Conservation (phyloP, 2,888 invertebrate genomes). For the Brachynemurus nebulosus region DNA sequence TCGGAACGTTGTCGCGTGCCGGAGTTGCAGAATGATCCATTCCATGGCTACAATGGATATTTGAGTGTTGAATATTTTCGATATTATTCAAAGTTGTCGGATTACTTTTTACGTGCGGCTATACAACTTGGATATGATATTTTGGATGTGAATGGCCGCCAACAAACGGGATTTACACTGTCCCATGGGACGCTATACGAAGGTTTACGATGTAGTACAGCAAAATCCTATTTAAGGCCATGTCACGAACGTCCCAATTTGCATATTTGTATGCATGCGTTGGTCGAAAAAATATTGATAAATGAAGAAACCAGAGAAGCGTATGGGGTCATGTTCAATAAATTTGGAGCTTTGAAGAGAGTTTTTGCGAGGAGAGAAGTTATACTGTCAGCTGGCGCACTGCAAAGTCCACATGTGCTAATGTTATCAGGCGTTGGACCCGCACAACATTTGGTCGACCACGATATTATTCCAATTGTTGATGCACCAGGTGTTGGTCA, state of each 20-base stretch:
- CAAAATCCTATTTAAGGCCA: conserved; percentile 66
- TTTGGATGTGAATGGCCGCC: conserved; percentile 60
- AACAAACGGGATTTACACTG: conserved; percentile 65
- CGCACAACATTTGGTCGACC: conserved; percentile 41
- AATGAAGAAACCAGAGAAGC: conserved; percentile 44
- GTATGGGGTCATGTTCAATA: conserved; percentile 51
- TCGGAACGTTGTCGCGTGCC: conserved; percentile 63
- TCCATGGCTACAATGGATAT: conserved; percentile 59
- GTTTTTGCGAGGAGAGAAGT: conserved; percentile 59
- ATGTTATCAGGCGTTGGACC: conserved; percentile 79
- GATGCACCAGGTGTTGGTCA: conserved; percentile 60
- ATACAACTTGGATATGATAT: conserved; percentile 54
- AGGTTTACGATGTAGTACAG: conserved; percentile 69
- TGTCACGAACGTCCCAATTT: conserved; percentile 53
- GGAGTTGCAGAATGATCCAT: conserved; percentile 40
- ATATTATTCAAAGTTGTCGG: conserved; percentile 52
- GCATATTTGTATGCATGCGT: conserved; percentile 53
- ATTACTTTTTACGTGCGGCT: conserved; percentile 55
- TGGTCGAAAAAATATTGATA: conserved; percentile 53
- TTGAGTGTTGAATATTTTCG: conserved; percentile 58
- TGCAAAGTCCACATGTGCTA: conserved; percentile 72
- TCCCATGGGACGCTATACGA: conserved; percentile 65
- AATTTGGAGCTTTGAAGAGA: conserved; percentile 33
- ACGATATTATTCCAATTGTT: conserved; percentile 44
- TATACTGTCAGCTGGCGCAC: conserved; percentile 70